phyloP scores from a whole-genome alignment of 1,140 invertebrate species.

The Ooceraea biroi region DNA sequence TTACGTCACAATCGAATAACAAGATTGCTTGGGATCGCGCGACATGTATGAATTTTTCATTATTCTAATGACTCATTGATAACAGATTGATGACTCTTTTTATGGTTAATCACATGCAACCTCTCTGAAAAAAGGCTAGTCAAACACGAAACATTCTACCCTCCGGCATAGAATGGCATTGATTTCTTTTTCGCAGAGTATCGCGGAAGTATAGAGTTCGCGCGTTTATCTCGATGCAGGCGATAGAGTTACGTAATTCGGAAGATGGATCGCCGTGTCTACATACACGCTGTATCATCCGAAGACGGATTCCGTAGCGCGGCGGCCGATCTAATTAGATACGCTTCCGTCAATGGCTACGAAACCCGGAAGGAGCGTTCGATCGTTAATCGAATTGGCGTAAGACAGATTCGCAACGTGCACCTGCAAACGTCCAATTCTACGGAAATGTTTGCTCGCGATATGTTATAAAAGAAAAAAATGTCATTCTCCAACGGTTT shows the following conservation, averaged over 20 bases:
- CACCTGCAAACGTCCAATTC: neutral
- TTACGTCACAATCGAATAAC: neutral
- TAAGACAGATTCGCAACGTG: neutral
- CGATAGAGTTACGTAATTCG: conserved; percentile 38
- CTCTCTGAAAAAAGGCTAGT: neutral
- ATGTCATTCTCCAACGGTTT: neutral
- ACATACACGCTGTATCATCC: conserved; percentile 43
- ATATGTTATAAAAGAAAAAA: neutral
- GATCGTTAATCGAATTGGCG: conserved; percentile 64
- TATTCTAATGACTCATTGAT: too few species aligned
- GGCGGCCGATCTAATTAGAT: conserved; percentile 73
- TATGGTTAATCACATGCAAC: too few species aligned
- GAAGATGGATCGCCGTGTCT: conserved; percentile 61
- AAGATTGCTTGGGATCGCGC: neutral
- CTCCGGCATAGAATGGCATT: neutral
- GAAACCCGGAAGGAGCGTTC: neutral
- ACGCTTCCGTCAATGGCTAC: conserved; percentile 41
- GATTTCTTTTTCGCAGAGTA: neutral
- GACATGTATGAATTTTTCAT: too few species aligned
- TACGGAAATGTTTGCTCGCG: neutral
- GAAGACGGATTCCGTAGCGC: conserved; percentile 49
- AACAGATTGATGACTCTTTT: too few species aligned
- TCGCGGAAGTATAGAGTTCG: neutral
- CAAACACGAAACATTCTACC: neutral
- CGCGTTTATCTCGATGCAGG: neutral